phyloP scores from a whole-genome alignment of 2,888 invertebrate species.

The Erpobdella octoculata region DNA sequence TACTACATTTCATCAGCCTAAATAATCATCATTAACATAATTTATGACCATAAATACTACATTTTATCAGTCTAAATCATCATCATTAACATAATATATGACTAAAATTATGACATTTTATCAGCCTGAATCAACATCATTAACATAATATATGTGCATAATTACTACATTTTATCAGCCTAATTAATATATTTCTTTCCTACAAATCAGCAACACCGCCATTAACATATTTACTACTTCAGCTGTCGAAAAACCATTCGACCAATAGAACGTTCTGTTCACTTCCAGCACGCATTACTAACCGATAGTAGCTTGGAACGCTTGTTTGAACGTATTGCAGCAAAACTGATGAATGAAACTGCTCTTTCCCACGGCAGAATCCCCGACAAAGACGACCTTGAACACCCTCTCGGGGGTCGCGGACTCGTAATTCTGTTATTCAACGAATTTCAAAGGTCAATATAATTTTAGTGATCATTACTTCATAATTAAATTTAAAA shows the following conservation, averaged over 20 bases:
- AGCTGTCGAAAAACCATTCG: not conserved
- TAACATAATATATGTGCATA: no score
- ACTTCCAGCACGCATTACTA: slow-evolving; percentile 10
- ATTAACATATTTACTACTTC: not conserved
- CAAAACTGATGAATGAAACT: slow-evolving; percentile 91
- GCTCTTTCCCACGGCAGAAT: slow-evolving; percentile 93
- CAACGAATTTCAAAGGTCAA: no score
- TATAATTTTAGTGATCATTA: not conserved
- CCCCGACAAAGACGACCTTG: slow-evolving; percentile 59
- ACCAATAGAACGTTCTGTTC: not conserved
- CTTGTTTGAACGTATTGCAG: slow-evolving; percentile 74
- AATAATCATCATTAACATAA: no score
- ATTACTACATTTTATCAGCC: no score
- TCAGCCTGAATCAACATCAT: no score
- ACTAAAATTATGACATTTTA: no score
- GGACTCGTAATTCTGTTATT: slow-evolving; percentile 27
- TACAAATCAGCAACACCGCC: not conserved
- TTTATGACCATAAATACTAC: no score
- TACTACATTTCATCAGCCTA: no score
- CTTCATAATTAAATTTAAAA: not conserved
- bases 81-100: no score
- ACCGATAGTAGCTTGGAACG: slow-evolving; percentile 90
- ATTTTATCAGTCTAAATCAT: no score
- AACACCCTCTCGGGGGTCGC: slow-evolving; percentile 35
- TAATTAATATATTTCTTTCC: no score